phyloP scores from a whole-genome alignment of 2,888 invertebrate genomes.

The Eristalis pertinax region DNA sequence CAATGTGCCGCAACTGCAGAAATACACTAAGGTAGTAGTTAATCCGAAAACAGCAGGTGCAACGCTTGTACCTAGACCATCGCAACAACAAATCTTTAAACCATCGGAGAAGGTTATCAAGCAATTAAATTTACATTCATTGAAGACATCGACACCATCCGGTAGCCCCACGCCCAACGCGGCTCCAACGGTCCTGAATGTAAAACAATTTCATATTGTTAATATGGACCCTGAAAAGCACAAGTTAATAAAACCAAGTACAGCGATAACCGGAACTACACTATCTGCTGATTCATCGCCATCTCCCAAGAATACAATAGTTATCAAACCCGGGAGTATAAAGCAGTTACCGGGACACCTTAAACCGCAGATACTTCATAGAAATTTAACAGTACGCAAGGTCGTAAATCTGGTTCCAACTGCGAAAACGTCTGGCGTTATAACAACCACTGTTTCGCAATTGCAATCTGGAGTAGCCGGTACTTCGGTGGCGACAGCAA shows the following conservation, averaged over 20 bases:
- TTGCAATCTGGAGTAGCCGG: constrained; percentile 58
- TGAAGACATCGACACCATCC: constrained; percentile 63
- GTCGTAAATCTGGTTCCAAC: constrained; percentile 75
- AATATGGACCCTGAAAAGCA: constrained; percentile 63
- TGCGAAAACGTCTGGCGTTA: constrained; percentile 70
- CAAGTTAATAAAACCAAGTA: constrained; percentile 41
- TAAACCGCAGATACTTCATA: constrained; percentile 75
- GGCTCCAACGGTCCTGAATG: constrained; percentile 73
- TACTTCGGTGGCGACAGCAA: constrained; percentile 27
- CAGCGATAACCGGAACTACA: not conserved
- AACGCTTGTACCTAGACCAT: constrained; percentile 72
- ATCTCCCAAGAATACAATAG: constrained; percentile 74
- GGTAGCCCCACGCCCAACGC: constrained; percentile 39
- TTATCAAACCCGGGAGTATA: constrained; percentile 75
- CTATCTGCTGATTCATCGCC: constrained; percentile 2
- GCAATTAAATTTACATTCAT: constrained; percentile 74
- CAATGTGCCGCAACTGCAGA: constrained; percentile 74
- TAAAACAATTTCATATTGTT: constrained; percentile 75
- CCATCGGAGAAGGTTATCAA: constrained; percentile 69
- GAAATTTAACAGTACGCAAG: constrained; percentile 77
- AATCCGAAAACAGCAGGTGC: constrained; percentile 75
- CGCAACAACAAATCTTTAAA: constrained; percentile 42
- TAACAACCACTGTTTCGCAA: constrained; percentile 69
- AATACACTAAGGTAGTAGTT: constrained; percentile 77
- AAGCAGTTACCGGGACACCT: constrained; percentile 75